Evolutionary conservation across 2,888 invertebrate genomes (phyloP), one percentile per base, ranked within the genome.

Genomic region (Clepsis dumicolana): DNA sequence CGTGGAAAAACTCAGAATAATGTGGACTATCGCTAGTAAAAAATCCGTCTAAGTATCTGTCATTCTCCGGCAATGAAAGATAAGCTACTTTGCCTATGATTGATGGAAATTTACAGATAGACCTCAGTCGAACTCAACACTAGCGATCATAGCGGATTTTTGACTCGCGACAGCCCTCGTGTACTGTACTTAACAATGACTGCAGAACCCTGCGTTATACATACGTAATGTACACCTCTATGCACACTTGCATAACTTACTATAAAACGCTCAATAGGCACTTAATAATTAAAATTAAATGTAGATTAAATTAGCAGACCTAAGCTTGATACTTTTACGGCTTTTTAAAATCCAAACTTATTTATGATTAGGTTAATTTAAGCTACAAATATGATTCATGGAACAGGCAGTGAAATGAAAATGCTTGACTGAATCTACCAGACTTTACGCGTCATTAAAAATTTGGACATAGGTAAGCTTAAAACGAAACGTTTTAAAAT

Each of bases 401-500:
- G 7, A 59, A 24, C 12, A 67, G 52, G 52, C 67, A 62, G 50
- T 59, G 41, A 41, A 29, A 21, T 57, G 21, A 16, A 41, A 24
- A 56, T 38, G 32, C 35, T 35, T 2, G 21, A 24, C 10, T 32
- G 32, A 18, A 32, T 32, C 2, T 38, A 38, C 14, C 25, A 35
- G 29, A 7, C 29, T 3, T 29, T 29, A 48, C 4, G 0, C 54
- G 4, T 25, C 24, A 10, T 25, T 29, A 52, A 52, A 50, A 44
- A 54, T 81, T 75, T 80, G 77, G 79, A 81, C 81, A 77, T 70
- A n/a, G n/a, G n/a, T n/a, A 80, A 74, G 76, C 73, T 71, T 74
- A 75, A 73, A 76, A 64, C 61, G 71, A 73, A 71, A 72, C 74
- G 74, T 74, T n/a, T 78, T 80, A 79, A 80, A 80, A 76, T 80